Base-by-base conservation (phyloP, 37 sponge, comb jelly and placozoan species). In the Hexactinellida sp. region DNA sequence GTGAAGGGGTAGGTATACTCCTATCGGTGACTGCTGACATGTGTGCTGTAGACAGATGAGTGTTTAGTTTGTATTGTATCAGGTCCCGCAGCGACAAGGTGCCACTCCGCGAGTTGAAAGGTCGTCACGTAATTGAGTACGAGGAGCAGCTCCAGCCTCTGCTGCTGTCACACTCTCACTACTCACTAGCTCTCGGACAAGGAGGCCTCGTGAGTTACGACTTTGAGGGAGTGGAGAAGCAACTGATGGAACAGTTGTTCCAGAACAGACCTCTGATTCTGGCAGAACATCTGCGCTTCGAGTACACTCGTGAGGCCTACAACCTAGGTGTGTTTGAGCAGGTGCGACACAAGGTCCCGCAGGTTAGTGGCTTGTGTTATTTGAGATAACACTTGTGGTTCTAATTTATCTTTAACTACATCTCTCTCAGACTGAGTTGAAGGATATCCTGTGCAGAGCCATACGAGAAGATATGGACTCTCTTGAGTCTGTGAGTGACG, bases 181-280 rank as follows among this genome's bases (percentile, higher is more conserved):
- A 63, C 76, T 63, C 76, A 63, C 76, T 63, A 63, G 76, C 76
- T 63, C 76, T 63, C 30, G 76, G 76, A 25, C 76, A 63, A n/a
- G 76, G 76, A n/a, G 13, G 28, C 5, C 76, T 21, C 19, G 30
- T 63, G 28, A 63, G 32, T 10, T 63, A 63, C 34, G 76, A 63
- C 13, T 63, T 63, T 63, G 76, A 63, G 76, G 76, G 76, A 63
- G 76, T 63, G 13, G 76, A 63, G 34, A 23, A 63, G 30, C 76
- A 63, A n/a, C 34, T 63, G 34, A 63, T 63, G 76, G 76, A 63
- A n/a, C 76, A 63, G 34, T n/a, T 63, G 32, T 21, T 63, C 13
- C 76, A 63, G 76, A 63, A n/a, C 76, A 63, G 13, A n/a, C 76
- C 76, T 63, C 76, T 63, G 3, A 63, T 63, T 63, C 28, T n/a